phyloP scores from a whole-genome alignment of 2,113 vertebrate species.

The Alces alces region DNA sequence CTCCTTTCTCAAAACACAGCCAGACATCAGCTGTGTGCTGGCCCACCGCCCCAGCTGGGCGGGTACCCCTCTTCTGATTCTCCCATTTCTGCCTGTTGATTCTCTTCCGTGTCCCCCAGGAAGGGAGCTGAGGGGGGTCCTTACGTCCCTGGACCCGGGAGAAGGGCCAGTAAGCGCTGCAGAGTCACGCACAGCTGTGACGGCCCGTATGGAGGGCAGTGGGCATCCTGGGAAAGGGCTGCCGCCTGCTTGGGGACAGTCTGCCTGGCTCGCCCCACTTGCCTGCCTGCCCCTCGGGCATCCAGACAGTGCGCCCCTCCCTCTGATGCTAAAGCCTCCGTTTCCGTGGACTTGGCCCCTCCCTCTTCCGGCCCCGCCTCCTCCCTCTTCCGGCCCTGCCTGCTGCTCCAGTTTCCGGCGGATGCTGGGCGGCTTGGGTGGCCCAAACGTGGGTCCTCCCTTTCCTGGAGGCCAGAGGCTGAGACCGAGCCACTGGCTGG shows the following conservation, averaged over 20 bases:
- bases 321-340: fast-evolving
- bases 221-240: not conserved
- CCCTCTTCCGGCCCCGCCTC: fast-evolving
- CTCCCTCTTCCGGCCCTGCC: too few species aligned
- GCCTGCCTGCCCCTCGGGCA: not conserved
- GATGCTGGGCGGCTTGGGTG: fast-evolving
- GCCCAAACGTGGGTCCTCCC: fast-evolving
- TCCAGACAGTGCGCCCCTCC: fast-evolving
- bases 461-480: not conserved
- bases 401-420: fast-evolving
- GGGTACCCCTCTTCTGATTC: fast-evolving
- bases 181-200: fast-evolving
- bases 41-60: fast-evolving
- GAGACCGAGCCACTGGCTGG: fast-evolving
- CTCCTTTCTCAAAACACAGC: not conserved
- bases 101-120: fast-evolving
- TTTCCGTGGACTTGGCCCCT: fast-evolving
- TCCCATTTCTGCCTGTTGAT: too few species aligned
- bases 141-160: fast-evolving
- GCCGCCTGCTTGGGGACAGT: not conserved
- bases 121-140: not conserved
- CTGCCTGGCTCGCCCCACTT: not conserved
- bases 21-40: not conserved
- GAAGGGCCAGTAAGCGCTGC: not conserved
- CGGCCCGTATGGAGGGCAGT: fast-evolving